Conservation (phyloP, 2,888 invertebrate genomes). For the Drosophila histrio region DNA sequence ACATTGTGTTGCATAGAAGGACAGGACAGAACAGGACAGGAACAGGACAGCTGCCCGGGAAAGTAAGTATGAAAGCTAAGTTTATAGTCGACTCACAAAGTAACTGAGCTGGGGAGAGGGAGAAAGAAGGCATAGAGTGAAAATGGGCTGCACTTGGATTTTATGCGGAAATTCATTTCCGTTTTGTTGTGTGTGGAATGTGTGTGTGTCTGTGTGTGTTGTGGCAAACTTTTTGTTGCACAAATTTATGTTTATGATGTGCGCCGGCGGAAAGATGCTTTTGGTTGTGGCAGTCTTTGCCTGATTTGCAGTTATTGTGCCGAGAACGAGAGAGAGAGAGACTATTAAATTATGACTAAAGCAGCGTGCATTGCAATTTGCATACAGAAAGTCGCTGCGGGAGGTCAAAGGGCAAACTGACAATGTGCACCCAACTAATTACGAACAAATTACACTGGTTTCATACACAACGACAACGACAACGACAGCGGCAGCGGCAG, state of each 20-base stretch:
- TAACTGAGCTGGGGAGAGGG: conserved; percentile 21
- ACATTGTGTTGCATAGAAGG: conserved; percentile 61
- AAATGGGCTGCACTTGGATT: conserved; percentile 53
- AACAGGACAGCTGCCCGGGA: conserved; percentile 55
- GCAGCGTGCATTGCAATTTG: conserved; percentile 27
- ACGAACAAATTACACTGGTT: conserved; percentile 71
- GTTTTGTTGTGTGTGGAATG: conserved; percentile 46
- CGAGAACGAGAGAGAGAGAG: not conserved
- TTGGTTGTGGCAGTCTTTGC: conserved; percentile 60
- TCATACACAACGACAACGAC: conserved; percentile 51
- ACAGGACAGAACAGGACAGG: conserved; percentile 17
- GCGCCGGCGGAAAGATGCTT: conserved; percentile 67
- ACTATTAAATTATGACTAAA: conserved; percentile 53
- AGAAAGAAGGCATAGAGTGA: not conserved
- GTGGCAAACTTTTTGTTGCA: conserved; percentile 52
- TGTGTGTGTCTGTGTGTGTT: conserved; percentile 34
- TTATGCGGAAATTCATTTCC: conserved; percentile 76
- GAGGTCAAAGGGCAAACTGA: conserved; percentile 35
- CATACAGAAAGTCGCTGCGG: conserved; percentile 3
- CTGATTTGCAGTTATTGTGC: conserved; percentile 72
- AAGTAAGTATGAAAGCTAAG: conserved; percentile 67
- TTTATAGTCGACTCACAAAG: conserved; percentile 65
- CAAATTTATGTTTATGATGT: conserved; percentile 74
- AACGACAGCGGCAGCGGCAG: conserved; percentile 24
- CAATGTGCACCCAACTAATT: conserved; percentile 76